phyloP scores from a whole-genome alignment of 2,113 vertebrate species.

The Coturnix japonica region DNA sequence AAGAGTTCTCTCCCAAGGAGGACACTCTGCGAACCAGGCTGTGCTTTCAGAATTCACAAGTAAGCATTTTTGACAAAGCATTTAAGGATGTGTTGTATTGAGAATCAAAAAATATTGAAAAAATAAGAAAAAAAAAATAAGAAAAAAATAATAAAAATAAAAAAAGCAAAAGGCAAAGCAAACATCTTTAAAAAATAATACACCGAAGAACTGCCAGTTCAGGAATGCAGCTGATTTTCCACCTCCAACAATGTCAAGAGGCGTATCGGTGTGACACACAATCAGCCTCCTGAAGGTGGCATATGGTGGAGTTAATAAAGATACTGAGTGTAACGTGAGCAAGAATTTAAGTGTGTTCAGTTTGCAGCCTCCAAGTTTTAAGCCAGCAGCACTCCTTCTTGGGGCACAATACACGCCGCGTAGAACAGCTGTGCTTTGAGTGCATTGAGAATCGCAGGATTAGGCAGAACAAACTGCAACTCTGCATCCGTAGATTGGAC shows the following conservation, averaged over 20 bases:
- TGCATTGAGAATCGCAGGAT: not conserved
- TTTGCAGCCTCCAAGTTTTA: not conserved
- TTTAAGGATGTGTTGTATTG: not conserved
- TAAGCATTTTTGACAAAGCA: not conserved
- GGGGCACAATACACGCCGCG: fast-evolving
- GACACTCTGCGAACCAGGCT: not conserved
- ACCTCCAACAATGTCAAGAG: not conserved
- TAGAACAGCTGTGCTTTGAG: not conserved
- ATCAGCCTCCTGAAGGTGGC: not conserved
- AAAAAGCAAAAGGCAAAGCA: not conserved
- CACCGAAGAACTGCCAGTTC: not conserved
- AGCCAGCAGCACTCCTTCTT: fast-evolving
- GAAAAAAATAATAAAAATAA: not conserved
- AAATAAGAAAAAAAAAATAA: too few relatives aligned
- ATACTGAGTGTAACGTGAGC: not conserved
- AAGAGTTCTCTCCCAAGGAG: not conserved
- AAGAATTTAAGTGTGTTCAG: not conserved
- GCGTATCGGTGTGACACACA: not conserved
- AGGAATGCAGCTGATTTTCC: not conserved
- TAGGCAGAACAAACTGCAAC: not conserved
- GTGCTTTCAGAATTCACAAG: not conserved
- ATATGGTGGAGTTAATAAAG: not conserved
- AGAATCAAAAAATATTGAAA: not conserved
- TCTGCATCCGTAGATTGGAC: not conserved
- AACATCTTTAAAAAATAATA: not conserved